These are phyloP conservation scores for Drosophila longiperda DNA, from an alignment of 2,888 invertebrate species.

Conservation along the genomic window DNA sequence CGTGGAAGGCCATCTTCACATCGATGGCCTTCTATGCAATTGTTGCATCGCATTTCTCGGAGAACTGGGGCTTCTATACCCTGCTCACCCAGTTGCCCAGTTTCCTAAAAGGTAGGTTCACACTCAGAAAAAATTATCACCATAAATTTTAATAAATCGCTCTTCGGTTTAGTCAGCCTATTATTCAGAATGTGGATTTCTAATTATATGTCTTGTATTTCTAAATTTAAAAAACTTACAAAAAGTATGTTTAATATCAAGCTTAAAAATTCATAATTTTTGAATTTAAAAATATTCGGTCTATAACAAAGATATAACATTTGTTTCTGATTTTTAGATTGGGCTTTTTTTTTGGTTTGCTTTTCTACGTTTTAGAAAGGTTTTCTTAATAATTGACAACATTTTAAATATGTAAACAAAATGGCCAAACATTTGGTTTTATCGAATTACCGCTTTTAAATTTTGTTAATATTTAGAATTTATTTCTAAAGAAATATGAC, in stretches of 20 bases:
- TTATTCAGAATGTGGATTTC: background rate
- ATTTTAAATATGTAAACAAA: background rate
- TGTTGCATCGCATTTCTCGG: slow-evolving; percentile 92
- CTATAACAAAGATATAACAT: background rate
- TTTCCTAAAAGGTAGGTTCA: slow-evolving; percentile 90
- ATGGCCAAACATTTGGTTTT: background rate
- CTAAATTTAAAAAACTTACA: background rate
- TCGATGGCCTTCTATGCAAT: slow-evolving; percentile 94
- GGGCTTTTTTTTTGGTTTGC: background rate
- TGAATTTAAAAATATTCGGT: no score
- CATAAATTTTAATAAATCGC: background rate
- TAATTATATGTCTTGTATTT: background rate
- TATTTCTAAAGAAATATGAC: no score
- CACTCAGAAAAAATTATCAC: background rate
- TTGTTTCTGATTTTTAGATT: background rate
- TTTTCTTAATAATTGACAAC: background rate
- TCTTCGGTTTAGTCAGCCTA: background rate
- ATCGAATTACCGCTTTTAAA: background rate
- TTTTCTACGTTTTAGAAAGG: background rate
- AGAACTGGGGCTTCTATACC: slow-evolving; percentile 96
- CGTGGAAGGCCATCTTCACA: slow-evolving; percentile 91
- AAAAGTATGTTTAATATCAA: background rate
- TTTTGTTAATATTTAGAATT: background rate
- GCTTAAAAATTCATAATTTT: no score
- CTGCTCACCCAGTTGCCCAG: slow-evolving; percentile 93